Percentiles rank a stretch among this genome's conserved stretches.
Conservation (phyloP, 2,113 vertebrate genomes). For the Crotalus helleri region DNA sequence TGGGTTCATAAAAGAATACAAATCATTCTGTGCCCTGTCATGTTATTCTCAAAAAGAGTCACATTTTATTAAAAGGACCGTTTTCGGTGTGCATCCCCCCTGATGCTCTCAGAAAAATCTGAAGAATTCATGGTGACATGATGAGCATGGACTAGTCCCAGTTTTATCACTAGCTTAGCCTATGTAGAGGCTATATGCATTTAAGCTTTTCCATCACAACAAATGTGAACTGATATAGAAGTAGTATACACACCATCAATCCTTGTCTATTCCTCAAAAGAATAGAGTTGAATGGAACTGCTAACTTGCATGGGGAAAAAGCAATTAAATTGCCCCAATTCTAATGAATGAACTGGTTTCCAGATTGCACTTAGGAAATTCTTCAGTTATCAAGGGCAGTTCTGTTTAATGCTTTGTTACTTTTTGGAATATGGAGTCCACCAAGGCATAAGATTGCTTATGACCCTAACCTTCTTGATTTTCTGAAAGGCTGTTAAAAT, state of each 20-base stretch:
- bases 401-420: background rate
- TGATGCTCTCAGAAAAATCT: background rate
- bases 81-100: background rate
- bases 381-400: background rate
- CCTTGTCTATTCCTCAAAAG: background rate
- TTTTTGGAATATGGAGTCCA: background rate
- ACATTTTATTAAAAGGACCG: background rate
- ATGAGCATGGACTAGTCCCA: background rate
- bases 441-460: background rate
- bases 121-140: background rate
- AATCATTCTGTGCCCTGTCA: background rate
- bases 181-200: background rate
- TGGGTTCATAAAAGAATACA: background rate
- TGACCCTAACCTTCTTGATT: background rate
- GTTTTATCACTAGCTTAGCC: background rate
- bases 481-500: background rate
- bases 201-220: background rate
- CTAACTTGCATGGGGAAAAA: background rate
- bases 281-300: background rate
- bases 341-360: background rate
- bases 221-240: background rate
- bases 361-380: background rate
- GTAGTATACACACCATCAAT: background rate
- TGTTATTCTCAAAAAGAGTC: background rate
- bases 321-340: background rate